Evolutionary conservation across 2,113 vertebrate species (phyloP).

Genomic region (Amphiprion ocellaris): DNA sequence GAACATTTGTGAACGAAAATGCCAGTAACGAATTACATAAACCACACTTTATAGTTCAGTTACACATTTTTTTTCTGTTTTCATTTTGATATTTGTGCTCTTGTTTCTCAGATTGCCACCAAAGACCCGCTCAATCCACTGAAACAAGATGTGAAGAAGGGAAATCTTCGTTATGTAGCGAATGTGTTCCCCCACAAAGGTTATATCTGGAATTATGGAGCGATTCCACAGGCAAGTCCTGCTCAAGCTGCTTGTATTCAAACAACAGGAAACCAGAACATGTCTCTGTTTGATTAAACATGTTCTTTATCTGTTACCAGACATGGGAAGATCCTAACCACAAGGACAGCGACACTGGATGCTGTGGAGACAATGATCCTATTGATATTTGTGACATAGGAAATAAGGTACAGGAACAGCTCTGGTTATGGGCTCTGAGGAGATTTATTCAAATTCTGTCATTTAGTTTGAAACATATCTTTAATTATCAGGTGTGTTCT

Average conservation of each 20-base stretch:
- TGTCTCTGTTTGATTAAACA: not conserved
- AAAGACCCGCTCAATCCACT: conserved; percentile 95
- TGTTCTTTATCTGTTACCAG: conserved; percentile 72
- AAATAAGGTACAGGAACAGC: conserved; percentile 86
- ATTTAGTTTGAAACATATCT: not conserved
- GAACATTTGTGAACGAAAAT: not conserved
- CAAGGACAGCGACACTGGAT: conserved; percentile 87
- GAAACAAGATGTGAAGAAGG: conserved; percentile 94
- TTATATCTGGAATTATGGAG: conserved; percentile 99
- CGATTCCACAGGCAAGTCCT: conserved; percentile 92
- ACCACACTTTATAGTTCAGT: not conserved
- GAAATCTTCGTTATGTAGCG: conserved; percentile 91
- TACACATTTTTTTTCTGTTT: not conserved
- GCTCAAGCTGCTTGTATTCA: not conserved
- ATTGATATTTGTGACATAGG: conserved; percentile 97
- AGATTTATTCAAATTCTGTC: not conserved
- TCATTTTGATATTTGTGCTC: not conserved
- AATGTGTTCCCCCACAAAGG: conserved; percentile 98
- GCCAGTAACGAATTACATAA: not conserved
- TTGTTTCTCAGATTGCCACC: conserved; percentile 90
- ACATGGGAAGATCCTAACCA: conserved; percentile 96
- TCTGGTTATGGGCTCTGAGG: not conserved
- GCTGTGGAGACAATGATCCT: conserved; percentile 95
- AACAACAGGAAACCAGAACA: not conserved
- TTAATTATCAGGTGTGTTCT: conserved; percentile 85